These are phyloP conservation scores for Rhopalosiphum nymphaeae DNA, from an alignment of 2,888 invertebrate genomes.

Conservation along the genomic window DNA sequence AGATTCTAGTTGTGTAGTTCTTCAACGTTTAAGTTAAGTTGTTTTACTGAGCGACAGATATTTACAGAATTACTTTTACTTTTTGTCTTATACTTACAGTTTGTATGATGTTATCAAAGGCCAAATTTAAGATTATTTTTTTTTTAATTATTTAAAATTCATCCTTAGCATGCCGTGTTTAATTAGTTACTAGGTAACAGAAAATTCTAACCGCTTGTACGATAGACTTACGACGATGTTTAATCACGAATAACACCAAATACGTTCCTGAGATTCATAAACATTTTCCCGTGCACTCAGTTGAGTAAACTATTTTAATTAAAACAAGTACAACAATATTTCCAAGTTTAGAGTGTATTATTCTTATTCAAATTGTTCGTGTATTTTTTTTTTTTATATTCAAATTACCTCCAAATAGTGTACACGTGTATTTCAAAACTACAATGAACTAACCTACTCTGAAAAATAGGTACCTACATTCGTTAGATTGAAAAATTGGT, in stretches of 20 bases:
- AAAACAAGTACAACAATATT: background rate
- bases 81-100: background rate
- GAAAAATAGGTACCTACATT: background rate
- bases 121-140: too few species aligned
- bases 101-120: background rate
- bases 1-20: background rate
- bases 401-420: background rate
- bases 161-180: background rate
- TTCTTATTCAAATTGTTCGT: background rate
- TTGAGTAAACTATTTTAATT: slow-evolving; percentile 1
- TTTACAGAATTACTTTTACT: background rate
- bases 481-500: background rate
- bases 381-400: background rate
- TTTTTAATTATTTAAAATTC: background rate
- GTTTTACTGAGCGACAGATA: background rate
- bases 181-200: background rate
- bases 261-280: background rate
- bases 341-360: background rate
- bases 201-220: background rate
- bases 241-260: background rate
- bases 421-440: background rate
- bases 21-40: background rate
- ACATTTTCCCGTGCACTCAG: background rate
- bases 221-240: background rate
- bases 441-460: background rate